Evolutionary conservation across 2,888 invertebrate species (phyloP), one percentile per base, ranked within the genome.

Genomic region (Diaperis boleti): DNA sequence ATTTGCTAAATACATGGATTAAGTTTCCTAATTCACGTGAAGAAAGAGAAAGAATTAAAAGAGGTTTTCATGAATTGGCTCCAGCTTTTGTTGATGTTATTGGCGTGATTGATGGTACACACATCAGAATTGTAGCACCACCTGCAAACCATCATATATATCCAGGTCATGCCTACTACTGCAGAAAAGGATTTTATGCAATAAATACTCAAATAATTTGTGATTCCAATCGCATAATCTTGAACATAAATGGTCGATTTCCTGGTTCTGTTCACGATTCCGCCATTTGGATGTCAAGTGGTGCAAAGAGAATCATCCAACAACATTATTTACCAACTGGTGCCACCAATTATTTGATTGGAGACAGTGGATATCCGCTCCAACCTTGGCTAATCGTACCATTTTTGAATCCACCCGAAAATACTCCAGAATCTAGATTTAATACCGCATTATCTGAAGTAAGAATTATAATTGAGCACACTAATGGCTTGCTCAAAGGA

Each of bases 181-280:
- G 59, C 39, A 3, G 54, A 29, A 62, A 62, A 39, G 42, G 52
- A 5, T 59, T 42, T 47, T 44, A 44, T 59, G 42, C 57, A n/a
- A 59, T 62, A 1, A 62, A 59, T 50, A 42, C 42, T 1, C 57
- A 62, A 50, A 42, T 62, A 2, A 49, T 41, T 39, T 39, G 35
- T 20, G 39, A 35, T 10, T 17, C 37, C 15, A 11, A 39, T 13
- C 22, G n/a, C 17, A 35, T 3, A 26, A 52, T 52, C 5, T n/a
- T 52, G 11, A 52, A 37, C 14, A 39, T 37, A 18, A 52, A 39
- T 26, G 52, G 31, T 7, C 5, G 33, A 3, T 49, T 49, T 31
- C 49, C 49, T 8, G 49, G 49, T 6, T 49, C 31, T 10, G 49
- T 15, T 49, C n/a, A n/a, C n/a, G n/a, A n/a, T n/a, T n/a, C n/a